A percentile compares a stretch with the other conserved stretches of the same genome.
phyloP scores from a whole-genome alignment of 1,140 invertebrate genomes.

The Drosophila ogumai region DNA sequence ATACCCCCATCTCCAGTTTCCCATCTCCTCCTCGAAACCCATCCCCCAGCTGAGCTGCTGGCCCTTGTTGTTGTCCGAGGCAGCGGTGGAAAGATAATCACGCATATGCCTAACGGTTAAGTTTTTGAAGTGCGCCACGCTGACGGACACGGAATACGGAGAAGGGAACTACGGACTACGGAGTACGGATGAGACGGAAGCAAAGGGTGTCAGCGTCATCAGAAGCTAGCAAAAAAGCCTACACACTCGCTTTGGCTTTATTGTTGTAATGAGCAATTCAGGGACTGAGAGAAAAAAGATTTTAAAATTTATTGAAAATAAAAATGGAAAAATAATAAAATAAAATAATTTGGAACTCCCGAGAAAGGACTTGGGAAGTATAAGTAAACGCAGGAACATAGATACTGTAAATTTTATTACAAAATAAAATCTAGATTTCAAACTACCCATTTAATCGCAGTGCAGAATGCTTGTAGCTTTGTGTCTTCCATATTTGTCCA shows the following conservation, averaged over 20 bases:
- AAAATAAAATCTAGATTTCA: background rate
- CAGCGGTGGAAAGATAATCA: slow-evolving; percentile 74
- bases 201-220: slow-evolving; percentile 66
- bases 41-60: background rate
- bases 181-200: slow-evolving; percentile 35
- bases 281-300: slow-evolving; percentile 12
- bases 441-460: background rate
- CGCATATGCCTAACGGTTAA: slow-evolving; percentile 83
- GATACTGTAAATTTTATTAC: background rate
- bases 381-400: too few species aligned
- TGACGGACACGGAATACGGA: slow-evolving; percentile 24
- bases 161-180: slow-evolving; percentile 1
- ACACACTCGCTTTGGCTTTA: slow-evolving; percentile 21
- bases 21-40: slow-evolving; percentile 4
- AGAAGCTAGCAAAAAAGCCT: slow-evolving; percentile 23
- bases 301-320: too few species aligned
- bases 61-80: slow-evolving; percentile 45
- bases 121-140: slow-evolving; percentile 74
- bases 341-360: too few species aligned
- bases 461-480: slow-evolving; percentile 7
- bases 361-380: too few species aligned
- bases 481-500: slow-evolving; percentile 27
- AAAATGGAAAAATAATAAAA: too few species aligned
- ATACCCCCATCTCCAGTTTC: background rate
- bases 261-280: slow-evolving; percentile 67